Evolutionary conservation across 2,797 vertebrate species (phyloP).

Genomic region (Lerista edwardsae): DNA sequence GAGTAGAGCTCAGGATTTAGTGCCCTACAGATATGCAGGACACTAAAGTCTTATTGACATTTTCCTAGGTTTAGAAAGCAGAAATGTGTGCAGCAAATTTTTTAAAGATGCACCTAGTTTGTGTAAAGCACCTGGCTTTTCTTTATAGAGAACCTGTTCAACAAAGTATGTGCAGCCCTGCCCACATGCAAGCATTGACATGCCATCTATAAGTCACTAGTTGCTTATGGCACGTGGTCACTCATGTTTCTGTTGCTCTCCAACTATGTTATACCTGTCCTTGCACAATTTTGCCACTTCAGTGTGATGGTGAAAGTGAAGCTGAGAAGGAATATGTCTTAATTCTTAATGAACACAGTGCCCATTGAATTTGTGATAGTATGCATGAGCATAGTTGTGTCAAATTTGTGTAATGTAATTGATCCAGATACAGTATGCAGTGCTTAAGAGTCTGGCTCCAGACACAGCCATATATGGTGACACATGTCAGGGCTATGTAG

Average conservation of each 20-base stretch:
- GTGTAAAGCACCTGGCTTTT: not conserved
- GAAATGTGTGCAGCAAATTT: not conserved
- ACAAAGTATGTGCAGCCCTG: not conserved
- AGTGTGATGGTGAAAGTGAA: not conserved
- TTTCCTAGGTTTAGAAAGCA: not conserved
- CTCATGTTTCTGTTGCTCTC: not conserved
- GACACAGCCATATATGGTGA: not conserved
- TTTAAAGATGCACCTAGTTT: not conserved
- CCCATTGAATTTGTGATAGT: not conserved
- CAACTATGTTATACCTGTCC: not conserved
- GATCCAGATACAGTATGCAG: not conserved
- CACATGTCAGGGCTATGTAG: not conserved
- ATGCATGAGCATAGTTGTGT: not conserved
- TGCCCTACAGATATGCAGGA: too few species aligned
- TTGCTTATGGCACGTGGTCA: not conserved
- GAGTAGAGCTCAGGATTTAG: not conserved
- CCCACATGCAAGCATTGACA: not conserved
- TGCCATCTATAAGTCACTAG: not conserved
- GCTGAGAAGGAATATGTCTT: not conserved
- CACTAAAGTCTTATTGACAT: not conserved
- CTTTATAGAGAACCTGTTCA: not conserved
- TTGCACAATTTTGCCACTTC: not conserved
- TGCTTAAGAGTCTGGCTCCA: not conserved
- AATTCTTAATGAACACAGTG: not conserved
- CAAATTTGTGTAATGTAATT: not conserved